Evolutionary conservation across 2,888 invertebrate genomes (phyloP).

Genomic region (Xestoiulus laeticollis): DNA sequence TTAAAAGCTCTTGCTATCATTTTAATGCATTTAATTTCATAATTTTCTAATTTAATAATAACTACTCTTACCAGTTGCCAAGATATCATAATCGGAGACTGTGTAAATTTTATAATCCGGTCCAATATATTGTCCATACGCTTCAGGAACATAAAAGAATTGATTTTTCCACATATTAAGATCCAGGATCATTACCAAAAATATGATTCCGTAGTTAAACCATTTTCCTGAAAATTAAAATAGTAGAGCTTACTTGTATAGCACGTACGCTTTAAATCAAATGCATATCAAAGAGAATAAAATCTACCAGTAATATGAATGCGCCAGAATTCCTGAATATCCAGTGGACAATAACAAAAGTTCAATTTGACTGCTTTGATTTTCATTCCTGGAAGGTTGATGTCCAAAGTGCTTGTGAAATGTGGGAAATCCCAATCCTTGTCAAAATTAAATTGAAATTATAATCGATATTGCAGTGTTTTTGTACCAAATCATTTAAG

Average conservation of each 20-base stretch:
- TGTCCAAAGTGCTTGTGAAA: conserved; percentile 67
- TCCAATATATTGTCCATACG: conserved; percentile 67
- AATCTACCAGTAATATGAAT: conserved; percentile 66
- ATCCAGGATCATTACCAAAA: conserved; percentile 67
- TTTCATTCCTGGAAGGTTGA: conserved; percentile 67
- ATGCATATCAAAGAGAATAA: too few relatives aligned
- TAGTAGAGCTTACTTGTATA: too few relatives aligned
- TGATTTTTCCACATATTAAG: conserved; percentile 70
- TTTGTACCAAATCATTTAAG: too few relatives aligned
- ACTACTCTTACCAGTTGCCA: conserved; percentile 58
- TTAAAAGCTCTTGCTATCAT: too few relatives aligned
- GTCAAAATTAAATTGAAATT: conserved; percentile 21
- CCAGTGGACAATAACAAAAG: conserved; percentile 59
- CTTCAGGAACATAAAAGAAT: conserved; percentile 66
- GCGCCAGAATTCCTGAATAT: conserved; percentile 46
- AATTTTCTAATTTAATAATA: too few relatives aligned
- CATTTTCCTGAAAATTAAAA: conserved; percentile 65
- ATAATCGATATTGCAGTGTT: too few relatives aligned
- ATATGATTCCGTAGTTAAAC: conserved; percentile 69
- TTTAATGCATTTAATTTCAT: too few relatives aligned
- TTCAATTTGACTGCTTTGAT: conserved; percentile 63
- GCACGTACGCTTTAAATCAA: too few relatives aligned
- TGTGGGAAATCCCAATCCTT: conserved; percentile 69
- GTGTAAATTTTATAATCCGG: conserved; percentile 64
- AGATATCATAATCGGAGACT: conserved; percentile 61